Percentiles rank a stretch among this genome's conserved stretches.
These are phyloP conservation scores for Ophiodon elongatus DNA, from an alignment of 2,113 vertebrate species.

Conservation along the genomic window DNA sequence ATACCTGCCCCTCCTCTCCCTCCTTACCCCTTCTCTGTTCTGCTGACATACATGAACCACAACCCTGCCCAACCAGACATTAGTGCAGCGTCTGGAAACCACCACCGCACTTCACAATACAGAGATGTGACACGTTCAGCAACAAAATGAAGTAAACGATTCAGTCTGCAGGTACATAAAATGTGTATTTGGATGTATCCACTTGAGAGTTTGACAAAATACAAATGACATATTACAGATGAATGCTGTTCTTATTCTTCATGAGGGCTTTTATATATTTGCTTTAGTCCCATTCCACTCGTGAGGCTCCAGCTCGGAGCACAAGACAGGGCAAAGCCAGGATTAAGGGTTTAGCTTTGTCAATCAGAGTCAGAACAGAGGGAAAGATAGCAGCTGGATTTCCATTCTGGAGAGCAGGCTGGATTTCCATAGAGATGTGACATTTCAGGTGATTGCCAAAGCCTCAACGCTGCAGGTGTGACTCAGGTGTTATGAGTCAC, in stretches of 20 bases:
- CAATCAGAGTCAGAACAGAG: slow-evolving; percentile 68
- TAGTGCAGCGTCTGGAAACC: slow-evolving; percentile 69
- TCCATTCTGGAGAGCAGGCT: slow-evolving; percentile 32
- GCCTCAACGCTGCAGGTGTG: slow-evolving; percentile 35
- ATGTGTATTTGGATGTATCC: slow-evolving; percentile 16
- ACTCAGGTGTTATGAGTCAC: slow-evolving; percentile 75
- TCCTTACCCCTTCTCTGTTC: slow-evolving; percentile 40
- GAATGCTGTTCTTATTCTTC: slow-evolving; percentile 60
- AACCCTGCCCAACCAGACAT: slow-evolving; percentile 68
- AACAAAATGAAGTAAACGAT: slow-evolving; percentile 17
- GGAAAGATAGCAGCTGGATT: slow-evolving; percentile 61
- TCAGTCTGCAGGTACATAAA: slow-evolving; percentile 52
- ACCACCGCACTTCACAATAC: slow-evolving; percentile 43
- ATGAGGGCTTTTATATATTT: slow-evolving; percentile 56
- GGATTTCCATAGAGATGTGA: slow-evolving; percentile 57
- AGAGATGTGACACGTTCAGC: slow-evolving; percentile 54
- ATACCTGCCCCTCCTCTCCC: background rate
- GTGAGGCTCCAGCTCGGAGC: slow-evolving; percentile 50
- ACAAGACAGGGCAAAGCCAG: slow-evolving; percentile 72
- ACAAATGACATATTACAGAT: slow-evolving; percentile 59
- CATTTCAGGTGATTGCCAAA: slow-evolving; percentile 56
- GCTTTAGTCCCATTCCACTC: slow-evolving; percentile 58
- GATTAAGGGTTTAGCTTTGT: slow-evolving; percentile 78
- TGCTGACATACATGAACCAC: slow-evolving; percentile 80
- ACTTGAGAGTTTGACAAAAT: slow-evolving; percentile 39